These are phyloP conservation scores for Tachystola acroxantha DNA, from an alignment of 2,888 invertebrate genomes.

Conservation along the genomic window DNA sequence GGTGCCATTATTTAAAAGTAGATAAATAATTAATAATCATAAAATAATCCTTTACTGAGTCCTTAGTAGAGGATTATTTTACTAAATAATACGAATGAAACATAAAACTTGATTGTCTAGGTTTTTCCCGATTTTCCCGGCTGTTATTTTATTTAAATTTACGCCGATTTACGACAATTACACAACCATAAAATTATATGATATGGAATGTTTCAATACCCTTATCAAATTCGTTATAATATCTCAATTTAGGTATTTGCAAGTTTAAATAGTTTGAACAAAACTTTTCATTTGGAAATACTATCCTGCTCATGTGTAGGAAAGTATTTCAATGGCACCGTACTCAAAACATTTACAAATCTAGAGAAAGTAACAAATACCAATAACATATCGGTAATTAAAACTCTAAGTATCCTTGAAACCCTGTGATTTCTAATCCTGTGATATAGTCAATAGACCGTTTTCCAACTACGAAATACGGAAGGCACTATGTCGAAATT, in stretches of 20 bases:
- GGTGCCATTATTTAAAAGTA: neutral
- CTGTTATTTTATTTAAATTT: neutral
- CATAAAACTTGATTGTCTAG: neutral
- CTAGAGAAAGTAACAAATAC: neutral
- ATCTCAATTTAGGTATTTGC: too few relatives aligned
- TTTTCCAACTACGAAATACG: conserved; percentile 44
- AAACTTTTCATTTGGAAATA: too few relatives aligned
- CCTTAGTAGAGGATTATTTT: conserved; percentile 15
- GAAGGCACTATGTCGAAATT: neutral
- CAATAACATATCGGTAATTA: conserved; percentile 21
- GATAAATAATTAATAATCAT: neutral
- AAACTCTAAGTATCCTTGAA: conserved; percentile 40
- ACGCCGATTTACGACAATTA: neutral
- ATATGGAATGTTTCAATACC: too few relatives aligned
- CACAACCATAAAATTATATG: too few relatives aligned
- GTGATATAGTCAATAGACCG: conserved; percentile 50
- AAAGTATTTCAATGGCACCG: conserved; percentile 4
- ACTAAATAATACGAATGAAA: conserved; percentile 1
- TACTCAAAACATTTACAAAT: conserved; percentile 18
- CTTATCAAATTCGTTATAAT: too few relatives aligned
- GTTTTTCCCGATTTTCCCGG: neutral
- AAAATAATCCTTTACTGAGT: conserved; percentile 18
- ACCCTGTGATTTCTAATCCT: conserved; percentile 71
- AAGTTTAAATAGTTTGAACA: too few relatives aligned
- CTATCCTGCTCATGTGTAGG: too few relatives aligned